Evolutionary conservation across 2,797 vertebrate species (phyloP), one percentile per base, ranked within the genome.

Genomic region (Columba guinea): DNA sequence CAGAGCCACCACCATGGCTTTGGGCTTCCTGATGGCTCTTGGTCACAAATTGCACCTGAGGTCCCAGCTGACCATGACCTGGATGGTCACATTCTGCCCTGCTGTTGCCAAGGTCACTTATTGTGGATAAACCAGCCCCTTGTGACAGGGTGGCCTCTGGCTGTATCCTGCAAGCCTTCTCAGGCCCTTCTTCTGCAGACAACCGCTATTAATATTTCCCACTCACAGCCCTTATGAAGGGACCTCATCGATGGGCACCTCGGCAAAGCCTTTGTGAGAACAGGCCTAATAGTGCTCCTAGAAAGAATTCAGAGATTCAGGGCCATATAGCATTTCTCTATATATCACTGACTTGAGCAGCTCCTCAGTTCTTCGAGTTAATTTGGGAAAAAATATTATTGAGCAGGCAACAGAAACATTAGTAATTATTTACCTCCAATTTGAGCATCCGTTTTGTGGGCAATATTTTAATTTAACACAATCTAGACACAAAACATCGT

Each of bases 111-210:
- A 46, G 30, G 24, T 49, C 70, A 13, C 34, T n/a, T 7, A 14
- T 1, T 0, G 6, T 4, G 13, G 24, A 15, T 28, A 24, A 48
- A 30, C 3, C 2, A 8, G 3, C 13, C 39, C 48, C 8, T 34
- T 24, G 2, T 9, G 17, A 9, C 49, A 22, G 58, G 30, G 9
- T 44, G 3, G 1, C 35, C 21, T 9, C 46, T 4, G 9, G 46
- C 46, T 18, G 14, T 3, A 3, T 11, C 64, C 53, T 21, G 13
- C 53, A 28, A 24, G 23, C 79, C 51, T 8, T 2, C 15, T 15
- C 26, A 24, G 55, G 30, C 35, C 7, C 28, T 48, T 20, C 2
- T 19, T 20, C 3, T 19, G 10, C 23, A 8, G 34, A 7, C 52
- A 27, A 4, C 52, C 7, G 9, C 53, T 11, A 6, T 11, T 15